Evolutionary conservation across 2,797 vertebrate genomes (phyloP).

Genomic region (Pantherophis vulpinus): DNA sequence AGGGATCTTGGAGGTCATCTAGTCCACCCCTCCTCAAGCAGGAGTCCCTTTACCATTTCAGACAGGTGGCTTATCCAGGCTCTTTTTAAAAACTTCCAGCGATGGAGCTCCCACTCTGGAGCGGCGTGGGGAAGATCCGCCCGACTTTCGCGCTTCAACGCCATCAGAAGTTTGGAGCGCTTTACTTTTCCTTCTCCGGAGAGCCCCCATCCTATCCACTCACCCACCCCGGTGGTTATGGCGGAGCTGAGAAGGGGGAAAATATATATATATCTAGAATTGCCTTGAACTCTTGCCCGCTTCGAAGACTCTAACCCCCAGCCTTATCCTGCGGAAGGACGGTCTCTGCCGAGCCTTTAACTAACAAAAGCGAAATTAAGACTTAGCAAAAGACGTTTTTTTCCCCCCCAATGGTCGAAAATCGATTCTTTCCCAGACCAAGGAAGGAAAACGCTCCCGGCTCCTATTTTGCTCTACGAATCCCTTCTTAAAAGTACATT

Average conservation of each 20-base stretch:
- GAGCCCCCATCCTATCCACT: accelerated
- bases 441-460: not conserved
- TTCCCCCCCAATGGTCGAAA: not conserved
- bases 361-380: not conserved
- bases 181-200: not conserved
- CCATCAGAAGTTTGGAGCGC: not conserved
- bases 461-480: not conserved
- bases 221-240: accelerated
- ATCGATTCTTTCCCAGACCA: not conserved
- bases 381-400: not conserved
- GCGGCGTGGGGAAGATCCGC: not conserved
- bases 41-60: too few species aligned
- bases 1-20: too few species aligned
- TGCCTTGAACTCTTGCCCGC: not conserved
- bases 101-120: too few species aligned
- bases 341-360: not conserved
- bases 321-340: not conserved
- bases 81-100: too few species aligned
- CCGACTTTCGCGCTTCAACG: not conserved
- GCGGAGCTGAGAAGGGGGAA: too few species aligned
- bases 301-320: not conserved
- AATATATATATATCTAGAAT: not conserved
- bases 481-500: not conserved
- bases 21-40: too few species aligned
- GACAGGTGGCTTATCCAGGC: too few species aligned